Evolutionary conservation across 2,797 vertebrate species (phyloP), one percentile per base, ranked within the genome.

Genomic region (Echiichthys vipera): DNA sequence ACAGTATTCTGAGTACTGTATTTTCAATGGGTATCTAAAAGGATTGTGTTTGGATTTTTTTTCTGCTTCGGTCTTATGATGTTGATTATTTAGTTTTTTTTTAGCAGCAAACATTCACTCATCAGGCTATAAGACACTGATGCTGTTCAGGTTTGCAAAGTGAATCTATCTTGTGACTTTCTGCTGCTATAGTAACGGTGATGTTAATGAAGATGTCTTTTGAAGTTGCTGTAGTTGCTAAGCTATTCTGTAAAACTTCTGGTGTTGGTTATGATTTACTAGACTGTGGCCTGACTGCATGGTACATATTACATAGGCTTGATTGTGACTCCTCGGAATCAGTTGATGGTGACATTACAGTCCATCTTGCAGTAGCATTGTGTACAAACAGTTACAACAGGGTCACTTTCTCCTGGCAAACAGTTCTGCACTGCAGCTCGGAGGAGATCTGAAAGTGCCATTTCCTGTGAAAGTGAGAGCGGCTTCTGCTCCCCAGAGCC

Each of bases 391-490:
- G 46, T 55, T 79, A 82, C 75, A 79, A 74, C 74, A 56, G 84
- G 84, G 89, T 90, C 82, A 87, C 78, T 78, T 87, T 90, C 75
- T 87, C 43, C 37, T 46, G 66, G 81, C 57, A 72, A 77, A 81
- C 74, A 70, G 55, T 61, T 42, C 18, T 45, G 79, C 20, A 30
- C 78, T 49, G 71, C 74, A 65, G 81, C 83, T 79, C 25, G 4
- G 42, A 74, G 77, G 67, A 88, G 78, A 88, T 86, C 80, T 87
- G 78, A 88, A 87, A 85, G 78, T 90, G 86, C 65, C 80, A 88
- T 90, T 90, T 89, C 83, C 84, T 89, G 78, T 86, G 84, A 88
- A 87, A 92, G 84, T 77, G 81, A 91, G 85, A 88, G 83, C 51
- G 29, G 71, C 70, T 84, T 77, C 72, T 67, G 78, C 70, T 91